Conservation (phyloP, 2,888 invertebrate species). For the Perizoma flavofasciatum region DNA sequence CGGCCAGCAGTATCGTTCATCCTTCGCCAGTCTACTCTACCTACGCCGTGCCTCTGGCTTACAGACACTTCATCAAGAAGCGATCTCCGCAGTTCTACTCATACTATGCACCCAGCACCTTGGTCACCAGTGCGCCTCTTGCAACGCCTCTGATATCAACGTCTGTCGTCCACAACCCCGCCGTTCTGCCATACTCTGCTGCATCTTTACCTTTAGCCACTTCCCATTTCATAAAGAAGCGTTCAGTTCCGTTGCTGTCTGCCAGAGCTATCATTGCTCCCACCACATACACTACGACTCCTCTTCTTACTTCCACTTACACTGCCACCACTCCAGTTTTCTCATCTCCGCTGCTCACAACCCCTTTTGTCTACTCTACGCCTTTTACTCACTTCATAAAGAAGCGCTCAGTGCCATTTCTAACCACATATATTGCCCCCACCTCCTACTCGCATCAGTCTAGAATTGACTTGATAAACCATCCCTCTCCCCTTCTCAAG, state of each 20-base stretch:
- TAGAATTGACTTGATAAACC: conserved; percentile 50
- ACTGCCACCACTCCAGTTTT: conserved; percentile 47
- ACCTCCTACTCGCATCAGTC: conserved; percentile 56
- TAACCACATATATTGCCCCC: conserved; percentile 51
- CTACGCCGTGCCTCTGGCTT: conserved; percentile 55
- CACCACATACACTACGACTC: conserved; percentile 47
- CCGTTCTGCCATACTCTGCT: conserved; percentile 31
- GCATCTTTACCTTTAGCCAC: conserved; percentile 13
- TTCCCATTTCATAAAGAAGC: conserved; percentile 54
- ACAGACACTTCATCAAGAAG: conserved; percentile 61
- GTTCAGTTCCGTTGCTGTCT: conserved; percentile 36
- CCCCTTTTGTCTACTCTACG: conserved; percentile 52
- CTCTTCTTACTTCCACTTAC: conserved; percentile 55
- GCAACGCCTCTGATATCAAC: conserved; percentile 33
- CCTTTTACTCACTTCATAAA: conserved; percentile 61
- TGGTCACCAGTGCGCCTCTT: conserved; percentile 33
- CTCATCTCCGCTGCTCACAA: conserved; percentile 45
- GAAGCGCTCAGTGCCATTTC: conserved; percentile 56
- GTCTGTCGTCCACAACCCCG: conserved; percentile 28
- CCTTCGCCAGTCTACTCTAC: conserved; percentile 58
- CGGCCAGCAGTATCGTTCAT: conserved; percentile 73
- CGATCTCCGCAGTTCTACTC: conserved; percentile 44
- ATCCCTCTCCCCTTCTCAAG: conserved; percentile 44
- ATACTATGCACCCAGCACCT: conserved; percentile 42
- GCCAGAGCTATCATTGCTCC: conserved; percentile 35